These are phyloP conservation scores for Atta cephalotes DNA, from an alignment of 1,140 invertebrate genomes.

Conservation along the genomic window DNA sequence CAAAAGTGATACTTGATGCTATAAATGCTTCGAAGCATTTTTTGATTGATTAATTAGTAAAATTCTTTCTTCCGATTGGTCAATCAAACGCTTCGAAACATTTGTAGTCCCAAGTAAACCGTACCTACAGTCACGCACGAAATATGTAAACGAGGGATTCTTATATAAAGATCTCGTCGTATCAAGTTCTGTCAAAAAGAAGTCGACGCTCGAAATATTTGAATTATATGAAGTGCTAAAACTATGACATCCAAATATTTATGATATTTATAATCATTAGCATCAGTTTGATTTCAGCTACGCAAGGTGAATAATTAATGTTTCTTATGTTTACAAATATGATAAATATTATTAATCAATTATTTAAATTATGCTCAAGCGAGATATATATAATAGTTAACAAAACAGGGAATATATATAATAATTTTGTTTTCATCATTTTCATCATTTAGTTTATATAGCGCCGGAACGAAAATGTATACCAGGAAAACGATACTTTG, in stretches of 20 bases:
- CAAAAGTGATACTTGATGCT: no score
- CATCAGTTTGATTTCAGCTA: not conserved
- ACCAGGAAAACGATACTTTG: no score
- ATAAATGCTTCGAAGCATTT: no score
- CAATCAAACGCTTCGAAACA: no score
- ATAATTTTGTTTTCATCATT: not conserved
- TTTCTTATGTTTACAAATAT: not conserved
- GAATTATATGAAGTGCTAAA: not conserved
- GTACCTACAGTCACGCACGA: not conserved
- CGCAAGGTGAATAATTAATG: not conserved
- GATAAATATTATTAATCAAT: not conserved
- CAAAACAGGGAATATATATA: not conserved
- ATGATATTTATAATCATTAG: not conserved
- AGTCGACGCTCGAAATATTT: not conserved
- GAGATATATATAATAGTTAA: not conserved
- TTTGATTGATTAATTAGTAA: no score
- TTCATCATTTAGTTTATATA: not conserved
- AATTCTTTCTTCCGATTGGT: no score
- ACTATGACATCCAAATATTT: not conserved
- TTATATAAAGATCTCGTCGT: constrained; percentile 1
- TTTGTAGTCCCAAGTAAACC: no score
- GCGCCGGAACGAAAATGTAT: no score
- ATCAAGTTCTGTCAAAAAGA: not conserved
- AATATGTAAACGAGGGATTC: not conserved
- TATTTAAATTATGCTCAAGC: not conserved